phyloP scores from a whole-genome alignment of 2,113 vertebrate genomes.

The Catagonus wagneri region DNA sequence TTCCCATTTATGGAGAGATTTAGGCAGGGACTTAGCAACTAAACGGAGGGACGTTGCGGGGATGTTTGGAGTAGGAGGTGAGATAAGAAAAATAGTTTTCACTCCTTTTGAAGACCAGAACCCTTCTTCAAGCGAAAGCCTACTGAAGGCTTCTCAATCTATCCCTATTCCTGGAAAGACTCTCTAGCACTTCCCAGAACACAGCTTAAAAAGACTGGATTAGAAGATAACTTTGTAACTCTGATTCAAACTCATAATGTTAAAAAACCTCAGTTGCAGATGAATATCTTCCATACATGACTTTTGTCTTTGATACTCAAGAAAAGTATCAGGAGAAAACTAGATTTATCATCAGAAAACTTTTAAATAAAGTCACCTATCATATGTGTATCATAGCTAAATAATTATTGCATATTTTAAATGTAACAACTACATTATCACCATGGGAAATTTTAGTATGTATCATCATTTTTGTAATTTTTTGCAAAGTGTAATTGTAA shows the following conservation, averaged over 20 bases:
- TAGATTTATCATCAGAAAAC: constrained; percentile 13
- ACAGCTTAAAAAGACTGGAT: neutral
- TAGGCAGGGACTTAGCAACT: neutral
- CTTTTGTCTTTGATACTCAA: neutral
- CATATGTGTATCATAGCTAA: neutral
- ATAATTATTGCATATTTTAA: neutral
- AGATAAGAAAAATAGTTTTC: constrained; percentile 27
- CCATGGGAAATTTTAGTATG: neutral
- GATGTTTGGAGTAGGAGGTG: neutral
- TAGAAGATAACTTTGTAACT: neutral
- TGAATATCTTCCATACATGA: neutral
- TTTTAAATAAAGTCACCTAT: neutral
- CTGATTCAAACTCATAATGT: neutral
- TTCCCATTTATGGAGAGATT: neutral
- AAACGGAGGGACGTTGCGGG: neutral
- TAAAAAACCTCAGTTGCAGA: neutral
- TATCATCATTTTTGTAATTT: neutral
- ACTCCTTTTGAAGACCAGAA: constrained; percentile 37
- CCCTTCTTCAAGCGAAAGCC: constrained; percentile 1
- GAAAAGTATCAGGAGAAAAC: neutral
- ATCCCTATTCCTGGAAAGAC: neutral
- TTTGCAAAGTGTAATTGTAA: neutral
- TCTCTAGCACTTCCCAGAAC: neutral
- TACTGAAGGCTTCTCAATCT: neutral
- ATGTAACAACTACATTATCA: neutral